These are phyloP conservation scores for Diorhabda sublineata DNA, from an alignment of 1,140 invertebrate species.

Conservation along the genomic window DNA sequence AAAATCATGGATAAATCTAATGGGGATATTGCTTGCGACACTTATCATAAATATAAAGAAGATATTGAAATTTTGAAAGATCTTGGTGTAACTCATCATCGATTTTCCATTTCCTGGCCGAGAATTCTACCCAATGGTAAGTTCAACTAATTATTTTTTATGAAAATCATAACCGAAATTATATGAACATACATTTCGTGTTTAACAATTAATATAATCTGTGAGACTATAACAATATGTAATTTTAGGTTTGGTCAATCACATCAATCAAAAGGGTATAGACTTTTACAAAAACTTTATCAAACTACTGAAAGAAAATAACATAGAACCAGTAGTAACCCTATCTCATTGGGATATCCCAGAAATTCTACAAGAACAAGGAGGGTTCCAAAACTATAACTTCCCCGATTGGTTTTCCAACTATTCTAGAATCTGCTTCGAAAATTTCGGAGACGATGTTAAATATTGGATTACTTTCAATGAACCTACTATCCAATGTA, in stretches of 20 bases:
- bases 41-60: constrained; percentile 63
- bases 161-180: no score
- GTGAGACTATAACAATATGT: neutral
- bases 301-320: constrained; percentile 51
- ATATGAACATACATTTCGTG: no score
- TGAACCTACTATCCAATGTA: constrained; percentile 46
- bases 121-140: constrained; percentile 46
- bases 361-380: constrained; percentile 54
- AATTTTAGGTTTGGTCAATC: constrained; percentile 39
- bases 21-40: constrained; percentile 65
- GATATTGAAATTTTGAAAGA: constrained; percentile 60
- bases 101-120: constrained; percentile 61
- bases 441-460: constrained; percentile 30
- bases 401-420: constrained; percentile 38
- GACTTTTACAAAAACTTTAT: constrained; percentile 57
- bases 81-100: constrained; percentile 50
- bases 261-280: constrained; percentile 57
- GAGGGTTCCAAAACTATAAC: constrained; percentile 39
- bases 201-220: no score
- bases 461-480: constrained; percentile 54
- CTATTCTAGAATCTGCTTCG: constrained; percentile 33
- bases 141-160: neutral
- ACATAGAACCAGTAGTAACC: constrained; percentile 60
- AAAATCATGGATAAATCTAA: constrained; percentile 45
- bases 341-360: constrained; percentile 71